Percentiles rank a stretch among this genome's conserved stretches.
phyloP scores from a whole-genome alignment of 2,113 vertebrate genomes.

The Acinonyx jubatus region DNA sequence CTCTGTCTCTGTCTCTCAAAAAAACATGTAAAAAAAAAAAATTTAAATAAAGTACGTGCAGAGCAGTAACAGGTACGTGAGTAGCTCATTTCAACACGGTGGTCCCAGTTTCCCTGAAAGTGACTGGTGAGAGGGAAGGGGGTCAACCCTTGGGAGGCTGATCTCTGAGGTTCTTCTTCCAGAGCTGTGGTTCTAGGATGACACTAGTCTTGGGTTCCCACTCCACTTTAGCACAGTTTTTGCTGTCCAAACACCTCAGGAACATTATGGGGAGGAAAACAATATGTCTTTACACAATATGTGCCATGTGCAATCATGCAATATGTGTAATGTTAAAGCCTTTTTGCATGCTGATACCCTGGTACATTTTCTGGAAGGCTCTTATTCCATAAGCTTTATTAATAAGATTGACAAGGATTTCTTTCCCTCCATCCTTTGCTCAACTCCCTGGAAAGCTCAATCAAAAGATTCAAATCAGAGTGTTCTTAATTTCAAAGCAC shows the following conservation, averaged over 20 bases:
- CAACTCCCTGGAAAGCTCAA: neutral
- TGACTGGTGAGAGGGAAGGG: neutral
- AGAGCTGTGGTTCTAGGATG: neutral
- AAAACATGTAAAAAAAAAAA: too few relatives aligned
- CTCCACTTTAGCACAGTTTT: neutral
- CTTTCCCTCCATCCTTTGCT: neutral
- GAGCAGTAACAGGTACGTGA: neutral
- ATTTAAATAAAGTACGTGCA: neutral
- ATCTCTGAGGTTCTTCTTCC: neutral
- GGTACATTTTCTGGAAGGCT: conserved; percentile 12
- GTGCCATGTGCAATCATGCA: too few relatives aligned
- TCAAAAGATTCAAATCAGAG: neutral
- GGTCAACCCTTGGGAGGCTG: neutral
- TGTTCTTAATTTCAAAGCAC: neutral
- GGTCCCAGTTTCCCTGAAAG: neutral
- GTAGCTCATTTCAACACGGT: neutral
- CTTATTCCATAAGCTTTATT: neutral
- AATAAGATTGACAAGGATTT: neutral
- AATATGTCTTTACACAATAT: too few relatives aligned
- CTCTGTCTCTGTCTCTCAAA: too few relatives aligned
- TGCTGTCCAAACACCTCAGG: neutral
- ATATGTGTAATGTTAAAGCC: neutral
- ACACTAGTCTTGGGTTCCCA: neutral
- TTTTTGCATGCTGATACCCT: neutral
- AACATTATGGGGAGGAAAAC: neutral